Conservation (phyloP, 2,797 vertebrate genomes). For the Cygnus olor region DNA sequence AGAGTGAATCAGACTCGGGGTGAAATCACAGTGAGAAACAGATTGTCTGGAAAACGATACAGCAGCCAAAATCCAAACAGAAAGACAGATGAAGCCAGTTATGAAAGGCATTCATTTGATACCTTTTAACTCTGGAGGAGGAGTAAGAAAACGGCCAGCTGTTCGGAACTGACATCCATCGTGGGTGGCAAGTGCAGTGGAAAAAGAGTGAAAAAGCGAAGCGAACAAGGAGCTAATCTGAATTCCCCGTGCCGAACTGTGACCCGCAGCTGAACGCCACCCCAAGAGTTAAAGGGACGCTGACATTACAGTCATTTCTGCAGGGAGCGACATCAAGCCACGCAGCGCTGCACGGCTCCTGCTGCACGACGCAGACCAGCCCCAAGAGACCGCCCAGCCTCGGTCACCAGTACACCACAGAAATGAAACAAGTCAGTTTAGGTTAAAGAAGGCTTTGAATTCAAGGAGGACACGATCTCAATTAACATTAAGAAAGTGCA, state of each 20-base stretch:
- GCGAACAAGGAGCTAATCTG: not conserved
- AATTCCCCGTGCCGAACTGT: accelerated
- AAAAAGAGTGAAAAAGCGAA: not conserved
- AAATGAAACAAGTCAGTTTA: not conserved
- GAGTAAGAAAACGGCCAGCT: not conserved
- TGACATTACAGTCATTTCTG: not conserved
- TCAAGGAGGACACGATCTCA: not conserved
- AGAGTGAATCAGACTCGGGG: not conserved
- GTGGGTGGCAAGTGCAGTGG: not conserved
- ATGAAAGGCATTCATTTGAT: not conserved
- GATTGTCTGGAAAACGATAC: not conserved
- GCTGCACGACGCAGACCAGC: not conserved
- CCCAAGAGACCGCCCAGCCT: not conserved
- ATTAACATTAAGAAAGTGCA: not conserved
- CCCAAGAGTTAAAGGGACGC: not conserved
- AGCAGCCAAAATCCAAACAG: not conserved
- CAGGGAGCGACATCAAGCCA: not conserved
- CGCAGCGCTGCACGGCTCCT: not conserved
- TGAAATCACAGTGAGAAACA: not conserved
- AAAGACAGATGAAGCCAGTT: not conserved
- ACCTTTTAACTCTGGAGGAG: not conserved
- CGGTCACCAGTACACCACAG: accelerated
- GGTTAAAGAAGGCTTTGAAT: not conserved
- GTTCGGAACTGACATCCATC: not conserved
- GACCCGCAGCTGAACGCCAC: not conserved